Evolutionary conservation across 2,113 vertebrate species (phyloP).

Genomic region (Trematocara unimaculatum): DNA sequence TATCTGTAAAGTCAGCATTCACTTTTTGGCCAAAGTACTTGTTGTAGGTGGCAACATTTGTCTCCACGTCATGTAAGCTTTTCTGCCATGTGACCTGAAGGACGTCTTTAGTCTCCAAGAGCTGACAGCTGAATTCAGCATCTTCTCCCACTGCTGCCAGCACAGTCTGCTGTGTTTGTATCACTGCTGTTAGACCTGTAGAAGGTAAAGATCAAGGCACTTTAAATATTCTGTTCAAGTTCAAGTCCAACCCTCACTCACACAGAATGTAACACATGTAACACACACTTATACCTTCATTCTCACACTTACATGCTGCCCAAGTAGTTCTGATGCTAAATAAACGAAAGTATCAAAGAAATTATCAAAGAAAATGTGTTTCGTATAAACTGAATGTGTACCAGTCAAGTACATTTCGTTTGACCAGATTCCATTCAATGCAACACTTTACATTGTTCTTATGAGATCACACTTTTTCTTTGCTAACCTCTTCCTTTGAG

Average conservation of each 20-base stretch:
- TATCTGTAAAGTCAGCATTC: no score
- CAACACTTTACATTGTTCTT: not conserved
- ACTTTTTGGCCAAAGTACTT: rapidly evolving
- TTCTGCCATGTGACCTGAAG: slow-evolving; percentile 48
- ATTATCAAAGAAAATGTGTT: not conserved
- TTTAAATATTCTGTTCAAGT: not conserved
- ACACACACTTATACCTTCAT: not conserved
- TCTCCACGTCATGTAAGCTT: rapidly evolving
- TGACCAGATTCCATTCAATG: not conserved
- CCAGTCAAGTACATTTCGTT: not conserved
- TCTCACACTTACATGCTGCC: not conserved
- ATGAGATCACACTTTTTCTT: not conserved
- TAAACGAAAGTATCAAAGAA: not conserved
- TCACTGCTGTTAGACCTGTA: not conserved
- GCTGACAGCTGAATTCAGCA: not conserved
- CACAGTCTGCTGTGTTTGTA: not conserved
- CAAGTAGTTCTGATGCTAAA: not conserved
- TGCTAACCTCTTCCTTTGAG: not conserved
- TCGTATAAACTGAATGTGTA: not conserved
- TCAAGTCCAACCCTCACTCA: not conserved
- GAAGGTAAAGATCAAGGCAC: not conserved
- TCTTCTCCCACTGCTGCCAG: not conserved
- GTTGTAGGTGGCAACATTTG: rapidly evolving
- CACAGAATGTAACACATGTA: no score
- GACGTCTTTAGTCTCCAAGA: not conserved